A percentile compares a stretch with the other conserved stretches of the same genome.
Conservation (phyloP, 2,888 invertebrate genomes). For the Eupeodes latifasciatus region DNA sequence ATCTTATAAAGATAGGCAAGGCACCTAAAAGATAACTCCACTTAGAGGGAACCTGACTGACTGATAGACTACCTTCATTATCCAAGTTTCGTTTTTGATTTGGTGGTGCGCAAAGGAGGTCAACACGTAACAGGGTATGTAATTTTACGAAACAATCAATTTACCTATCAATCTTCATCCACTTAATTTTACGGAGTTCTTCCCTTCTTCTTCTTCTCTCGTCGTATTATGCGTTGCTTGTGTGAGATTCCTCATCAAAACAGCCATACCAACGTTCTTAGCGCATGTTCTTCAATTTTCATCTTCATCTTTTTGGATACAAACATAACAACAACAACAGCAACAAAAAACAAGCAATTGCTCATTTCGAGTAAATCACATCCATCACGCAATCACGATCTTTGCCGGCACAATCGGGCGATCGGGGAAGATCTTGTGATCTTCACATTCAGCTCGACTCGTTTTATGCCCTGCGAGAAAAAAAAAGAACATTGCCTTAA, state of each 20-base stretch:
- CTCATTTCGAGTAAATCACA: slow-evolving; percentile 74
- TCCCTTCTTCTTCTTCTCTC: slow-evolving; percentile 21
- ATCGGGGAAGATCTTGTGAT: slow-evolving; percentile 66
- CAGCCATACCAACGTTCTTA: not conserved
- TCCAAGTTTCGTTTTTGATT: slow-evolving; percentile 25
- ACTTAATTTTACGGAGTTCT: slow-evolving; percentile 66
- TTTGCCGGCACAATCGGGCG: slow-evolving; percentile 43
- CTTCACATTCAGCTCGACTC: slow-evolving; percentile 55
- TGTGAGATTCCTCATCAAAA: not conserved
- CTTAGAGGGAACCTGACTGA: not conserved
- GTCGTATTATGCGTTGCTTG: not conserved
- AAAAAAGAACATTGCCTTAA: slow-evolving; percentile 15
- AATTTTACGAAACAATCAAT: slow-evolving; percentile 74
- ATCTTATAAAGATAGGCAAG: too few species aligned
- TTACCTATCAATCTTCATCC: slow-evolving; percentile 74
- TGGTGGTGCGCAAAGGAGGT: slow-evolving; percentile 50
- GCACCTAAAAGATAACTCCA: not conserved
- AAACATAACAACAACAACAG: not conserved
- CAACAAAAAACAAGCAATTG: slow-evolving; percentile 52
- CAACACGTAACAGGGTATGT: slow-evolving; percentile 70
- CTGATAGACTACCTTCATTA: slow-evolving; percentile 27
- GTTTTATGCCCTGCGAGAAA: slow-evolving; percentile 21
- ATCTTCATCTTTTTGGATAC: slow-evolving; percentile 17
- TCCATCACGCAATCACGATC: slow-evolving; percentile 76
- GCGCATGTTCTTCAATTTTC: slow-evolving; percentile 1